Base-by-base conservation (phyloP, 2,113 vertebrate genomes). In the Bothrops jararaca region DNA sequence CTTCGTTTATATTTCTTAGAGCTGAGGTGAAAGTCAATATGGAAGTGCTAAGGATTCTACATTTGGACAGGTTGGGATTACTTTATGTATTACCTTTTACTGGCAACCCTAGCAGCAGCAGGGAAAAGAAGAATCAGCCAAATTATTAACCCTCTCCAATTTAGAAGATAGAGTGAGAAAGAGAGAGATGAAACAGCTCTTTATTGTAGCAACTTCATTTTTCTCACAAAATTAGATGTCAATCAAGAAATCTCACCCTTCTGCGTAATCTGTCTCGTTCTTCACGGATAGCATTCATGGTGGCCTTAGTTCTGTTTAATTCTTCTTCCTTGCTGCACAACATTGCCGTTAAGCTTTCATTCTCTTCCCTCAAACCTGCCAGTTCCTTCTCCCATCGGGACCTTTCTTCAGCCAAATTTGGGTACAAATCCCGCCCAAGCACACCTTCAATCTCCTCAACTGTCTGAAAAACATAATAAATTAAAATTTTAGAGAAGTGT, bases 361-460 rank as follows among this genome's bases (percentile, higher is more conserved):
- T 99, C 95, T 99, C 98, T 97, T 99, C 98, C 97, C 98, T 95
- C 39, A 99, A 96, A 3, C 98, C 98, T 11, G 98, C 97, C 22
- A 98, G 95, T 93, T 99, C 98, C 95, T 98, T 98, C 94, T 99
- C 98, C 98, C 98, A 99, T 53, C 96, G 98, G 39, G 97, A 97
- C 5, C 98, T 97, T 95, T 99, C 98, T 95, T 99, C 98, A n/a
- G 98, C 97, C 64, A 99, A 95, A 95, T 97, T 98, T 93, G 98
- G 98, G 87, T 98, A 99, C 86, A 99, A 97, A 56, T 98, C 98
- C 48, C 97, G 92, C 88, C 98, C 98, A 1, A 99, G 96, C 0
- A 98, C 98, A 6, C 98, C 98, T 89, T 99, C 98, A 5, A 99
- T 98, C 96, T 99, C 98, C 95, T 99, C 98, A 4, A 98, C 98